phyloP scores from a whole-genome alignment of 2,888 invertebrate species.

The Saturnia pavonia region DNA sequence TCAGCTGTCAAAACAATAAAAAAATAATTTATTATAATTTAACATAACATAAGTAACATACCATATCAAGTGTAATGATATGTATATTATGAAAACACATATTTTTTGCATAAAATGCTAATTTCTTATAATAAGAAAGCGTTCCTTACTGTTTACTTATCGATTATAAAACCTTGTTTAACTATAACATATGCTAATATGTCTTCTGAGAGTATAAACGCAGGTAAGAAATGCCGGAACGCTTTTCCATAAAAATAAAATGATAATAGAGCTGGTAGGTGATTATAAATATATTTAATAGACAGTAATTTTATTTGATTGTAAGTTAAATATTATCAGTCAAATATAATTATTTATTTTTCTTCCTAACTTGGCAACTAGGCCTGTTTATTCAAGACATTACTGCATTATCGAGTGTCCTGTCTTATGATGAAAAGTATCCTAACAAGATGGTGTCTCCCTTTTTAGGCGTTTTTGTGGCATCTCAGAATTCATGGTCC shows the following conservation, averaged over 20 bases:
- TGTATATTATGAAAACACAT: neutral
- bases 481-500: no score
- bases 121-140: neutral
- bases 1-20: no score
- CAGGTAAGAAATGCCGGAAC: constrained; percentile 2
- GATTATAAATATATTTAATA: neutral
- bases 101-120: constrained; percentile 1
- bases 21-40: no score
- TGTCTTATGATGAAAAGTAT: no score
- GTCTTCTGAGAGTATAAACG: neutral
- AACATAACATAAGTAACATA: no score
- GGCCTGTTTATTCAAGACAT: no score
- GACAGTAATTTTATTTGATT: neutral
- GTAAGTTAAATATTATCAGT: no score
- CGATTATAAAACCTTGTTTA: constrained; percentile 10
- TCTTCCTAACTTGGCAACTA: no score
- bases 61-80: neutral
- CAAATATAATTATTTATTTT: no score
- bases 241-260: neutral
- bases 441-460: no score
- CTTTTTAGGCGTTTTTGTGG: no score
- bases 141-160: neutral
- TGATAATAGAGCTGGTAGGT: neutral
- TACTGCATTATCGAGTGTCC: no score
- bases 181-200: constrained; percentile 9